These are phyloP conservation scores for Himalopsyche tibetana DNA, from an alignment of 2,888 invertebrate genomes.

Conservation along the genomic window DNA sequence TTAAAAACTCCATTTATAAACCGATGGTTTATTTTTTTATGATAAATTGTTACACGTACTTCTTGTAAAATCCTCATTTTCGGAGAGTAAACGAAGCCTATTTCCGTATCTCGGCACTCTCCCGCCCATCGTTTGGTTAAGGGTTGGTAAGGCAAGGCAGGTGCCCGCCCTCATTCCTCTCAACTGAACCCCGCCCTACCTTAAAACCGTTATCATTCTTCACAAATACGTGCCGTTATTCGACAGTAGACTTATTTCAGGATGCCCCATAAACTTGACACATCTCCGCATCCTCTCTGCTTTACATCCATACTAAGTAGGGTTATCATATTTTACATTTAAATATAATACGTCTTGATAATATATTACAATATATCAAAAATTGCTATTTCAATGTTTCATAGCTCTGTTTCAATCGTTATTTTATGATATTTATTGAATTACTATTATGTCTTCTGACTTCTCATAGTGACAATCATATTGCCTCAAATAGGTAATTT, in stretches of 20 bases:
- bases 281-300: conserved; percentile 15
- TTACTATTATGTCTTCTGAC: too few species aligned
- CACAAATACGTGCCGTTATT: conserved; percentile 44
- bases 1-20: neutral
- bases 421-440: too few species aligned
- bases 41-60: neutral
- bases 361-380: too few species aligned
- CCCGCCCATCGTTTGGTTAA: conserved; percentile 5
- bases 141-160: neutral
- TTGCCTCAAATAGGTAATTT: too few species aligned
- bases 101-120: neutral
- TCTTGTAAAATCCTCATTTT: neutral
- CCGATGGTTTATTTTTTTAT: neutral
- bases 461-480: too few species aligned
- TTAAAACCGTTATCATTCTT: conserved; percentile 45
- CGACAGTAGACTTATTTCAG: conserved; percentile 46
- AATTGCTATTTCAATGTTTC: too few species aligned
- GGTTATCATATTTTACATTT: neutral
- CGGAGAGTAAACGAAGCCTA: neutral
- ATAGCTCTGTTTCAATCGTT: too few species aligned
- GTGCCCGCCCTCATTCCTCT: conserved; percentile 1
- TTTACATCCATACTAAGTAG: neutral
- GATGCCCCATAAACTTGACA: conserved; percentile 30
- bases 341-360: too few species aligned
- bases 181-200: conserved; percentile 31